These are phyloP conservation scores for Ceratina japonica DNA, from an alignment of 1,140 invertebrate species.

Conservation along the genomic window DNA sequence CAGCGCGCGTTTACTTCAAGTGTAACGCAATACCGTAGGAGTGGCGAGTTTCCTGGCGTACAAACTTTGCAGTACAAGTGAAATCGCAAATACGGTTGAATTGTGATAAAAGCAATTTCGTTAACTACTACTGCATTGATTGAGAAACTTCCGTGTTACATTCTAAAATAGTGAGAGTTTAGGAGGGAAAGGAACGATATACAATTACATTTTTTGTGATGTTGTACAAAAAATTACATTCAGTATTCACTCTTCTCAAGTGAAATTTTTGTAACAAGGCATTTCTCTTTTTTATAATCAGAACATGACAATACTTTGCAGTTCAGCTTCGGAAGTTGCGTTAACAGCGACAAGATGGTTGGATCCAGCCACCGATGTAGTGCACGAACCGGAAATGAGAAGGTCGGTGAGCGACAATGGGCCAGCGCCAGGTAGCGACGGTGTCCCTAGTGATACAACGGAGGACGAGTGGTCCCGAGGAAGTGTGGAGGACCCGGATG, in stretches of 20 bases:
- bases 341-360: conserved; percentile 68
- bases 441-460: conserved; percentile 83
- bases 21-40: conserved; percentile 48
- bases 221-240: too few relatives aligned
- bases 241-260: too few relatives aligned
- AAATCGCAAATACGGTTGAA: conserved; percentile 10
- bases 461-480: conserved; percentile 86
- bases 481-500: conserved; percentile 82
- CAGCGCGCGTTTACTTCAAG: conserved; percentile 21
- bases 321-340: conserved; percentile 75
- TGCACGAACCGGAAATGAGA: conserved; percentile 73
- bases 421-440: conserved; percentile 80
- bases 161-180: too few relatives aligned
- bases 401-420: conserved; percentile 79
- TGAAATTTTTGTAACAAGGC: too few relatives aligned
- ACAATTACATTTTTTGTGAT: too few relatives aligned
- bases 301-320: conserved; percentile 37
- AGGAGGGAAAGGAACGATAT: too few relatives aligned
- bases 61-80: conserved; percentile 26
- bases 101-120: conserved; percentile 21
- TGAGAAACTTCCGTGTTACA: too few relatives aligned
- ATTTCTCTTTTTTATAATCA: too few relatives aligned
- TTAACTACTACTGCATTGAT: conserved; percentile 2
- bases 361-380: conserved; percentile 73
- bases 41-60: conserved; percentile 43